A percentile compares a stretch with the other conserved stretches of the same genome.
These are phyloP conservation scores for Scophthalmus maximus DNA, from an alignment of 2,113 vertebrate species.

Conservation along the genomic window DNA sequence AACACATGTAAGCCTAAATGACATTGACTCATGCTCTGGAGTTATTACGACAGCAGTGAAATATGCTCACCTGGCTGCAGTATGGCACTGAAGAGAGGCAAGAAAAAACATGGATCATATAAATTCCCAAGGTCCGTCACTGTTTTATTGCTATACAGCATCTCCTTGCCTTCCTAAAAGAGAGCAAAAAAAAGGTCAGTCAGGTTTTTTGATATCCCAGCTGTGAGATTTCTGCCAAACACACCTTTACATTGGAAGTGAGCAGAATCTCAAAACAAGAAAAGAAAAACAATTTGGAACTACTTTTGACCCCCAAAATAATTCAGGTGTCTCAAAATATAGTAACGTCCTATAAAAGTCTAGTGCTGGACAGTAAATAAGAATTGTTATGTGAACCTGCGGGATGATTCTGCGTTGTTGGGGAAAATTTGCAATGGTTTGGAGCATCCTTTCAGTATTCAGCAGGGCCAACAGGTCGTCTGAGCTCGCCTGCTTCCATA, in stretches of 20 bases:
- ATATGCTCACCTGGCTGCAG: slow-evolving; percentile 87
- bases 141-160: slow-evolving; percentile 72
- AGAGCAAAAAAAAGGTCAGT: neutral
- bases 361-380: neutral
- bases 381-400: slow-evolving; percentile 64
- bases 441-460: slow-evolving; percentile 85
- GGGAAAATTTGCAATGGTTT: slow-evolving; percentile 88
- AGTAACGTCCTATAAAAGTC: neutral
- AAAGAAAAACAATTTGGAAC: neutral
- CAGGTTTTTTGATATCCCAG: neutral
- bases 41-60: neutral
- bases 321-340: neutral
- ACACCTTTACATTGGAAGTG: neutral
- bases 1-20: neutral
- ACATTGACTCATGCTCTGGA: neutral
- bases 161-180: slow-evolving; percentile 79
- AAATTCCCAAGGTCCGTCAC: slow-evolving; percentile 75
- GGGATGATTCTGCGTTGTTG: slow-evolving; percentile 86
- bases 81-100: slow-evolving; percentile 92
- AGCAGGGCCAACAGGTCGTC: slow-evolving; percentile 91
- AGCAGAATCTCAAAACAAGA: neutral
- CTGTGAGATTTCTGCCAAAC: neutral
- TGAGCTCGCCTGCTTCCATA: slow-evolving; percentile 93
- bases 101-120: slow-evolving; percentile 93
- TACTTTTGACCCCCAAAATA: neutral